phyloP scores from a whole-genome alignment of 35 echinoderm and acorn worm genomes.

The Nesometra sesokonis region DNA sequence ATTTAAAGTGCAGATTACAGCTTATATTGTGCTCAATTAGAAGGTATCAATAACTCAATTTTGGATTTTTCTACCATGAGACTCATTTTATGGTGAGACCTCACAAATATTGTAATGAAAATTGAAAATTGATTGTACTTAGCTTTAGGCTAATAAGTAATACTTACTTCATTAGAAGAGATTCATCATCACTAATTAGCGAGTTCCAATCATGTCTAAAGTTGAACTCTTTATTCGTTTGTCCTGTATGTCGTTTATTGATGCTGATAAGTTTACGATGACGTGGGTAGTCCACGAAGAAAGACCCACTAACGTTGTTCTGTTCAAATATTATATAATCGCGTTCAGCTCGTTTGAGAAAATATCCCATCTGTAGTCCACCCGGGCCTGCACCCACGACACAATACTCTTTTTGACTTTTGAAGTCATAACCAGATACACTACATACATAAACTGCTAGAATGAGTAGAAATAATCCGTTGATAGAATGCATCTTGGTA shows the following conservation, averaged over 20 bases:
- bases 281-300: conserved; percentile 67
- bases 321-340: conserved; percentile 84
- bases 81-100: no score
- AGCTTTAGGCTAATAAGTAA: no score
- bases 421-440: no score
- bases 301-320: conserved; percentile 62
- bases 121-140: no score
- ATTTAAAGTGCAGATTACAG: no score
- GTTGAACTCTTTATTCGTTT: conserved; percentile 98
- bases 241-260: conserved; percentile 86
- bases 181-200: conserved; percentile 83
- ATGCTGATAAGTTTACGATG: conserved; percentile 93
- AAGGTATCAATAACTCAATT: no score
- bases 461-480: neutral
- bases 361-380: conserved; percentile 95
- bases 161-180: conserved; percentile 81
- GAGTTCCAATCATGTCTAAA: conserved; percentile 96
- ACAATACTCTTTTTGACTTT: conserved; percentile 48
- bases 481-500: neutral
- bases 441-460: no score
- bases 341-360: conserved; percentile 53
- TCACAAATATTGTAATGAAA: no score
- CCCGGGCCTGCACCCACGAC: conserved; percentile 77
- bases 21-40: no score
- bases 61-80: no score